A percentile compares a stretch with the other conserved stretches of the same genome.
Evolutionary conservation across 1,140 invertebrate species (phyloP).

Genomic region (Monomorium pharaonis): DNA sequence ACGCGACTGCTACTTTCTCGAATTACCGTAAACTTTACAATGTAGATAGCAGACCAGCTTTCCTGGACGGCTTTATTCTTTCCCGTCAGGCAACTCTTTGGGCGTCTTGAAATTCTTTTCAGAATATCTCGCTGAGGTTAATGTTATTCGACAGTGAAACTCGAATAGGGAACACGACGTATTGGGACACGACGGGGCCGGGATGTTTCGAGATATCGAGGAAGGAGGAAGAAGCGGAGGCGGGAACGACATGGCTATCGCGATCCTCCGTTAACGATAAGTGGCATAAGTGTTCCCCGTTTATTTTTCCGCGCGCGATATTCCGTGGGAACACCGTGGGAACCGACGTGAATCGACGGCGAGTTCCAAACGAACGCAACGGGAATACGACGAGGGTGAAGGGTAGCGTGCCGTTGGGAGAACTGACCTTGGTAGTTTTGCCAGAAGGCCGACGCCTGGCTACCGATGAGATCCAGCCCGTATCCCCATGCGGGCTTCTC

Average conservation of each 20-base stretch:
- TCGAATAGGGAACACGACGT: not conserved
- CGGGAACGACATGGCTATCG: not conserved
- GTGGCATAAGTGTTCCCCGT: not conserved
- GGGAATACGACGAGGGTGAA: constrained; percentile 19
- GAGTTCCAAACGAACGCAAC: not conserved
- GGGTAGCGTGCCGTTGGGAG: constrained; percentile 27
- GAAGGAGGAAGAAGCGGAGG: not conserved
- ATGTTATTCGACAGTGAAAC: not conserved
- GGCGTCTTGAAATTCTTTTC: not conserved
- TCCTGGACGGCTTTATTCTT: not conserved
- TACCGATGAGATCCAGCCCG: constrained; percentile 90
- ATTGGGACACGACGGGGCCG: not conserved
- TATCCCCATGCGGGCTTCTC: constrained; percentile 88
- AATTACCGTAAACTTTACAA: constrained; percentile 29
- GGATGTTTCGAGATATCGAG: constrained; percentile 1
- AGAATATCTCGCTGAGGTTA: not conserved
- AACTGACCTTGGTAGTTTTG: constrained; percentile 94
- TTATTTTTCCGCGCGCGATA: constrained; percentile 17
- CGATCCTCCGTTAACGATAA: constrained; percentile 26
- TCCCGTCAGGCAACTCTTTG: not conserved
- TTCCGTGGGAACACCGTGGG: not conserved
- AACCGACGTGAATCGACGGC: not conserved
- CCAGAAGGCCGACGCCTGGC: constrained; percentile 93
- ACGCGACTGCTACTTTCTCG: constrained; percentile 43
- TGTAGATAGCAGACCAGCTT: not conserved